Conservation (phyloP, 2,113 vertebrate species). For the Gila orcuttii region DNA sequence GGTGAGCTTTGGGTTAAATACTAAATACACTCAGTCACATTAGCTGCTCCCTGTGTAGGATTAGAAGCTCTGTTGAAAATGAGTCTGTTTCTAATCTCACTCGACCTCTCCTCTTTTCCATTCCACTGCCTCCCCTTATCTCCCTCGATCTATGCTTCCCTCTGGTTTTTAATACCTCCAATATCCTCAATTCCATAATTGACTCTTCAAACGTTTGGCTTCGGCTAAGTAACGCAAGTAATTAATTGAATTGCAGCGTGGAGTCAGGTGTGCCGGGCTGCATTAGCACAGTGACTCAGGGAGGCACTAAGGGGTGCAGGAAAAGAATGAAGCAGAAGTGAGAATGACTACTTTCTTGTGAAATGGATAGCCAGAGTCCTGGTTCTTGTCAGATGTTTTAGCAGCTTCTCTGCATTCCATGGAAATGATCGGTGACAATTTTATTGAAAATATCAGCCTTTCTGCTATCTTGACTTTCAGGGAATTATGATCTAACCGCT, state of each 20-base stretch:
- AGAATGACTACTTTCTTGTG: constrained; percentile 34
- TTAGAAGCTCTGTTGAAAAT: constrained; percentile 8
- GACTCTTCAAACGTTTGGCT: constrained; percentile 21
- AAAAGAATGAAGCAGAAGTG: constrained; percentile 40
- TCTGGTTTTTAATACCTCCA: constrained; percentile 29
- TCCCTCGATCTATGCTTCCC: background rate
- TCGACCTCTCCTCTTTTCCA: constrained; percentile 12
- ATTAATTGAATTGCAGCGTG: constrained; percentile 43
- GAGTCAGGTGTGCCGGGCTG: background rate
- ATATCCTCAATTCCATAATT: constrained; percentile 33
- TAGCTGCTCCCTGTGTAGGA: background rate
- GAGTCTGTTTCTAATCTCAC: constrained; percentile 25
- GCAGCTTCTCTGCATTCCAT: background rate
- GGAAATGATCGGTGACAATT: background rate
- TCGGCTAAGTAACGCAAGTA: constrained; percentile 5
- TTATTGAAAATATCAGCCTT: constrained; percentile 3
- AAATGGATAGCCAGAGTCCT: constrained; percentile 14
- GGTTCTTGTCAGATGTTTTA: constrained; percentile 27
- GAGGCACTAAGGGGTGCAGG: constrained; percentile 18
- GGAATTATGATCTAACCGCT: background rate
- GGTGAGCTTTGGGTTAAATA: constrained; percentile 1
- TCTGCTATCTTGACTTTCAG: background rate
- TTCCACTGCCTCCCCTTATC: background rate
- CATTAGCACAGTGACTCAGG: constrained; percentile 36
- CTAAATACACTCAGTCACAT: background rate